Evolutionary conservation across 2,888 invertebrate species (phyloP).

Genomic region (Chouioia cunea): DNA sequence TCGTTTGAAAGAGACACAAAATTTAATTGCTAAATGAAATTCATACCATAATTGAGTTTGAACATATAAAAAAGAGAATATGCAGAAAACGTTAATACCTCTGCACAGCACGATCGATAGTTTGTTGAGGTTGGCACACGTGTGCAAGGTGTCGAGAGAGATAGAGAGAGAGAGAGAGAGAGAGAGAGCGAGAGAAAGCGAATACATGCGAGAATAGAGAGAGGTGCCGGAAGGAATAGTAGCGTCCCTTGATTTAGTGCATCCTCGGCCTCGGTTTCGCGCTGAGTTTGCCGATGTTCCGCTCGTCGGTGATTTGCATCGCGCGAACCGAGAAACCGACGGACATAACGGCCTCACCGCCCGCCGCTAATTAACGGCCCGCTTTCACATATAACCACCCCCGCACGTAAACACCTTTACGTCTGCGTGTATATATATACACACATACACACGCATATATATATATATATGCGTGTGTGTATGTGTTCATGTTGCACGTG

Average conservation of each 20-base stretch:
- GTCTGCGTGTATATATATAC: too few species aligned
- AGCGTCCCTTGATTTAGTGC: conserved; percentile 10
- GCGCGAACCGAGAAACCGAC: conserved; percentile 47
- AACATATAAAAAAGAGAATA: too few species aligned
- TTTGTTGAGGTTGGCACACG: too few species aligned
- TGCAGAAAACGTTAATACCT: too few species aligned
- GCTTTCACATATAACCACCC: conserved; percentile 1
- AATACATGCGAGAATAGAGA: not conserved
- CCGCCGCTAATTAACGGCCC: conserved; percentile 48
- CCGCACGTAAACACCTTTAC: not conserved
- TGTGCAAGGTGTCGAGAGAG: not conserved
- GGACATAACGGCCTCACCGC: conserved; percentile 53
- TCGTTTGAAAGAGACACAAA: too few species aligned
- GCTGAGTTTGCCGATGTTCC: conserved; percentile 54
- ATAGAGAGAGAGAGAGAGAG: conserved; percentile 19
- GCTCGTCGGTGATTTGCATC: conserved; percentile 56
- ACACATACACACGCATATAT: too few species aligned
- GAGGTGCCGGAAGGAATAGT: not conserved
- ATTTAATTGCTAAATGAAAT: too few species aligned
- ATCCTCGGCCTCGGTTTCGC: conserved; percentile 52
- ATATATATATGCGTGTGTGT: too few species aligned
- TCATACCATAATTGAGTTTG: too few species aligned
- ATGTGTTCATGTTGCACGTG: too few species aligned
- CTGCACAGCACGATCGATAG: too few species aligned
- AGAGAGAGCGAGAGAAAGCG: not conserved